These are phyloP conservation scores for Schizopygopsis malacanthus DNA, from an alignment of 2,797 vertebrate genomes.

Conservation along the genomic window DNA sequence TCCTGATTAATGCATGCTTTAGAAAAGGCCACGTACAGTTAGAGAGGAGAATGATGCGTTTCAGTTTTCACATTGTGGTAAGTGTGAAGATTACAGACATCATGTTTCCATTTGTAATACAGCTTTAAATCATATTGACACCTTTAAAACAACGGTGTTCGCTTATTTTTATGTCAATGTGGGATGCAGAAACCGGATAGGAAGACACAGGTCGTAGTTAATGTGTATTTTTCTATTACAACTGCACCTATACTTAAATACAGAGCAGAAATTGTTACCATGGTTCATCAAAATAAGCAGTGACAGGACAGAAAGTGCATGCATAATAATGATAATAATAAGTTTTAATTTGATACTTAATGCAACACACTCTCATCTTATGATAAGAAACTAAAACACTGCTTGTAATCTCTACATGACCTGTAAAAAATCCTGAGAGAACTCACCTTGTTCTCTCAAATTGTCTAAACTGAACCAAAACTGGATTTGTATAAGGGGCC, in stretches of 20 bases:
- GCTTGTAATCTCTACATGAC: neutral
- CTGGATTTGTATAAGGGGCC: neutral
- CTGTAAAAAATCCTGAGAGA: neutral
- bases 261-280: neutral
- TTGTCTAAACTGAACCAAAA: neutral
- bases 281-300: neutral
- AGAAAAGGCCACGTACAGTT: conserved; percentile 44
- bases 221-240: neutral
- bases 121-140: neutral
- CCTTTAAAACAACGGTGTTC: neutral
- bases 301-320: neutral
- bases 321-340: neutral
- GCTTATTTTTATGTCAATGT: neutral
- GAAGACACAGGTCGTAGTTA: neutral
- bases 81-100: conserved; percentile 10
- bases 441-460: neutral
- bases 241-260: neutral
- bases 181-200: neutral
- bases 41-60: conserved; percentile 37
- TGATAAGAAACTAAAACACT: neutral
- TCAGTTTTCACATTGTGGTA: conserved; percentile 4
- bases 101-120: conserved; percentile 13
- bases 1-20: conserved; percentile 57
- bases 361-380: neutral
- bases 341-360: neutral